These are phyloP conservation scores for Zosterops pallidus DNA, from an alignment of 2,113 vertebrate species.

Conservation along the genomic window DNA sequence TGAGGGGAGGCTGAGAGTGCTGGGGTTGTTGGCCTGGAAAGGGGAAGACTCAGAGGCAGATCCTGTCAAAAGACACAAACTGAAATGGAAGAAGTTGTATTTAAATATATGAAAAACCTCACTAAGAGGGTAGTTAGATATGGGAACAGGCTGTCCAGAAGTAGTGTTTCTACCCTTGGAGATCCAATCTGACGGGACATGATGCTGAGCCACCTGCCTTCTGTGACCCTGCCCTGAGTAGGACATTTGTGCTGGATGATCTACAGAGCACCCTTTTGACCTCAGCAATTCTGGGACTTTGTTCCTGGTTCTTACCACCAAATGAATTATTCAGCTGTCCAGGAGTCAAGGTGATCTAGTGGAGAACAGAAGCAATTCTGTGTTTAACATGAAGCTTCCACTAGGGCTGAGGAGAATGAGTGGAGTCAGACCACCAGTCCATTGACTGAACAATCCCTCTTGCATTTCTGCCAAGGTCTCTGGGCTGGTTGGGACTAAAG, in stretches of 20 bases:
- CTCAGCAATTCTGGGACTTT: neutral
- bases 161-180: neutral
- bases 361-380: neutral
- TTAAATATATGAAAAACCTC: neutral
- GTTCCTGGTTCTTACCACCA: neutral
- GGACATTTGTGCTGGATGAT: neutral
- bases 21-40: neutral
- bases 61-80: neutral
- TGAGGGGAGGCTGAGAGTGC: neutral
- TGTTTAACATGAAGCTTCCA: neutral
- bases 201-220: neutral
- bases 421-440: neutral
- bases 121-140: neutral
- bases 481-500: neutral
- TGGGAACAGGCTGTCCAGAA: neutral
- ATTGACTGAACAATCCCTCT: neutral
- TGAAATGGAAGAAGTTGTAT: neutral
- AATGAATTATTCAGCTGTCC: neutral
- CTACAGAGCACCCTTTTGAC: neutral
- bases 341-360: neutral
- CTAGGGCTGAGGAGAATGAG: neutral
- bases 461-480: neutral
- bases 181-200: neutral
- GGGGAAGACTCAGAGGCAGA: neutral
- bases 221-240: neutral